Evolutionary conservation across 2,113 vertebrate species (phyloP).

Genomic region (Patagioenas fasciata): DNA sequence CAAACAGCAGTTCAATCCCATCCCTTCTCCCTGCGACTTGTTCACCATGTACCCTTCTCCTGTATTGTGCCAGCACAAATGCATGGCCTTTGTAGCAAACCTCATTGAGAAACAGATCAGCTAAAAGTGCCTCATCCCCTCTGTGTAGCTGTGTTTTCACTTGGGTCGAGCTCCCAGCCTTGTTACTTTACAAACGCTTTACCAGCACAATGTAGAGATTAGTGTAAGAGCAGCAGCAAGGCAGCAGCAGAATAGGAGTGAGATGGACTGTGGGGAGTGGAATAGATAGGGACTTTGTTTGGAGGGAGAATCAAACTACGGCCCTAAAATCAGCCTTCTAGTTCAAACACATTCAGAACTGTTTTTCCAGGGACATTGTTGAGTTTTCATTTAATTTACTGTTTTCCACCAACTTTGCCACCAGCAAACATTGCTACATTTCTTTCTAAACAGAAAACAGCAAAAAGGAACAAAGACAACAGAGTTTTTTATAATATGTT

Average conservation of each 20-base stretch:
- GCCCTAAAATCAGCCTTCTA: background rate
- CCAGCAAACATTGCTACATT: background rate
- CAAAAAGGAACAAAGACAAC: background rate
- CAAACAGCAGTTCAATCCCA: background rate
- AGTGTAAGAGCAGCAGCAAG: background rate
- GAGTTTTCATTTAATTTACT: background rate
- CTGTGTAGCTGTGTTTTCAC: background rate
- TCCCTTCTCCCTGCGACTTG: background rate
- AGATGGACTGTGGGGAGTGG: no score
- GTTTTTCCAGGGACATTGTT: background rate
- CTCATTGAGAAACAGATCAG: background rate
- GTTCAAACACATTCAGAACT: background rate
- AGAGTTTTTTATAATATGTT: background rate
- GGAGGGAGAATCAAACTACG: background rate
- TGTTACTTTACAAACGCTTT: background rate
- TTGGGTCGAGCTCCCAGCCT: background rate
- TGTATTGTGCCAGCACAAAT: background rate
- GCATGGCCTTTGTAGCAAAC: background rate
- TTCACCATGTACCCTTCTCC: background rate
- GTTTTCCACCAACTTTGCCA: background rate
- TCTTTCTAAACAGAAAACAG: background rate
- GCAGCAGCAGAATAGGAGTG: accelerated
- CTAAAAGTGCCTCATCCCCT: background rate
- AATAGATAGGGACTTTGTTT: background rate
- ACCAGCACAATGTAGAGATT: background rate